These are phyloP conservation scores for Gyps fulvus DNA, from an alignment of 2,113 vertebrate genomes.

Conservation along the genomic window DNA sequence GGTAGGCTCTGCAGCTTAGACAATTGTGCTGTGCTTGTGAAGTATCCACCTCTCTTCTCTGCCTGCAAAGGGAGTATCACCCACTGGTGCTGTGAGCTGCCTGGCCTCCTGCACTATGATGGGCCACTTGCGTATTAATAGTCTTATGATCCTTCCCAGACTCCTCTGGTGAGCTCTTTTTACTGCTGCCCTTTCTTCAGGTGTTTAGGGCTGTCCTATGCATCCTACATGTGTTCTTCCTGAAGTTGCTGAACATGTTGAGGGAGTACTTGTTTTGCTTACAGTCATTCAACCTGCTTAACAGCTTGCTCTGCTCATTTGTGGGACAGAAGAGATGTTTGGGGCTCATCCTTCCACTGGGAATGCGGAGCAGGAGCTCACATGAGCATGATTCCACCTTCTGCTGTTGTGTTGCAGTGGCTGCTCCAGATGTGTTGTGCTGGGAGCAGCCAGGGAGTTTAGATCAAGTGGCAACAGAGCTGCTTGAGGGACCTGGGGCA, in stretches of 20 bases:
- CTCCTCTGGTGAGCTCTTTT: not conserved
- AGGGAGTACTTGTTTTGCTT: constrained; percentile 47
- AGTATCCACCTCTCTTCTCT: not conserved
- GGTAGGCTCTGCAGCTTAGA: not conserved
- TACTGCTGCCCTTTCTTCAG: not conserved
- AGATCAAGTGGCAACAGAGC: not conserved
- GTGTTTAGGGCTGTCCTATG: not conserved
- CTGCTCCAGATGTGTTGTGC: not conserved
- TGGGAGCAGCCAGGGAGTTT: not conserved
- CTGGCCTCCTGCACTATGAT: not conserved
- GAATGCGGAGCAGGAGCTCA: not conserved
- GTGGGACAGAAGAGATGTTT: not conserved
- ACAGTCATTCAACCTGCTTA: constrained; percentile 53
- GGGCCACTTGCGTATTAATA: not conserved
- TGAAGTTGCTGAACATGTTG: constrained; percentile 43
- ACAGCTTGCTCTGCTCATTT: constrained; percentile 23
- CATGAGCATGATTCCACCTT: not conserved
- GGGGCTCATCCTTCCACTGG: not conserved
- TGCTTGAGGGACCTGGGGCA: not conserved
- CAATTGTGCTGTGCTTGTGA: not conserved
- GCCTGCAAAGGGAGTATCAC: not conserved
- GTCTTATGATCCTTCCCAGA: not conserved
- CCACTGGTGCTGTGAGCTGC: not conserved
- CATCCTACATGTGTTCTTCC: not conserved
- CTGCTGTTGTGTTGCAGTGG: not conserved